Evolutionary conservation across 1,140 invertebrate genomes (phyloP).

Genomic region (Ceratina australensis): DNA sequence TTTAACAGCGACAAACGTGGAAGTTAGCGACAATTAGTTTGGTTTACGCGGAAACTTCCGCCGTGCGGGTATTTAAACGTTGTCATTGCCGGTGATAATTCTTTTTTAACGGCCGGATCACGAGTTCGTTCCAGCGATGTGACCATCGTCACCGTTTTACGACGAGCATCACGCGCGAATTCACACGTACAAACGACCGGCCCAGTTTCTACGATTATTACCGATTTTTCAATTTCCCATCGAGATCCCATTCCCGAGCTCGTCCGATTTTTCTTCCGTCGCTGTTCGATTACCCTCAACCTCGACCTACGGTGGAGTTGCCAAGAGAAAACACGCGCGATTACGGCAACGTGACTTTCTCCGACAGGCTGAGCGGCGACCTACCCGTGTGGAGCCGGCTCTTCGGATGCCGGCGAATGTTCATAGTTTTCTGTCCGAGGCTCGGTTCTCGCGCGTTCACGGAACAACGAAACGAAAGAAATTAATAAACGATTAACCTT

Average conservation of each 20-base stretch:
- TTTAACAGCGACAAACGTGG: too few species aligned
- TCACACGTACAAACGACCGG: not conserved
- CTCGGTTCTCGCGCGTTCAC: not conserved
- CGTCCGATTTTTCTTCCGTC: not conserved
- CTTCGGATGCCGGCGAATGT: not conserved
- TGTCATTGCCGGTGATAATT: not conserved
- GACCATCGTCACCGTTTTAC: constrained; percentile 5
- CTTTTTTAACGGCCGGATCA: not conserved
- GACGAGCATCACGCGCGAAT: not conserved
- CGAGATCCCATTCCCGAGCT: too few species aligned
- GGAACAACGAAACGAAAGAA: too few species aligned
- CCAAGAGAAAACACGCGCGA: constrained; percentile 33
- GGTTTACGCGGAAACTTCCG: not conserved
- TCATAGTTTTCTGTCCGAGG: not conserved
- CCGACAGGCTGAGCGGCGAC: not conserved
- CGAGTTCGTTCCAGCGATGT: not conserved
- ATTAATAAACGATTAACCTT: too few species aligned
- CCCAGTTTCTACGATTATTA: too few species aligned
- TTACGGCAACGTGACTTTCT: constrained; percentile 26
- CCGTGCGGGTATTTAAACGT: not conserved
- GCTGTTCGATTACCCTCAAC: constrained; percentile 20
- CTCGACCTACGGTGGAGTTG: constrained; percentile 31
- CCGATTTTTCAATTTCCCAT: constrained; percentile 20
- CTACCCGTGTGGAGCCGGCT: not conserved
- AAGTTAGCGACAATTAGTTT: not conserved